Evolutionary conservation across 2,888 invertebrate species (phyloP).

Genomic region (Balanococcus diminutus): DNA sequence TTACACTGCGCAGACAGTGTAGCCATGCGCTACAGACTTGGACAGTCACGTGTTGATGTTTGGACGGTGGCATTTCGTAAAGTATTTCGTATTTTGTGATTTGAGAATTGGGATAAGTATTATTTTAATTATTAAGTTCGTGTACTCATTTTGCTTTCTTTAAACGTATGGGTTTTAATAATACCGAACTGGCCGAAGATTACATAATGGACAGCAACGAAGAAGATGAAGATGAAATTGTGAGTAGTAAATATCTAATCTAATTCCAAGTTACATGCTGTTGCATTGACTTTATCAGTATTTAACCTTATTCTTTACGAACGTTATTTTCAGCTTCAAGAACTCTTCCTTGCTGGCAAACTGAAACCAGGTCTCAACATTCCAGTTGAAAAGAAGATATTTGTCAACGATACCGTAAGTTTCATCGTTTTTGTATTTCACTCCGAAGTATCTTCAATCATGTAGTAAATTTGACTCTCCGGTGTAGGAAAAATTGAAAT

Average conservation of each 20-base stretch:
- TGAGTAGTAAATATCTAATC: neutral
- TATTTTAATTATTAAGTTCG: neutral
- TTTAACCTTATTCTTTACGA: neutral
- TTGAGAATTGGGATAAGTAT: too few species aligned
- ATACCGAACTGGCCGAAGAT: neutral
- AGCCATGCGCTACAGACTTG: neutral
- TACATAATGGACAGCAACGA: neutral
- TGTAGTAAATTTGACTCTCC: neutral
- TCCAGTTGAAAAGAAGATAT: conserved; percentile 67
- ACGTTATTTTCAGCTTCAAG: conserved; percentile 74
- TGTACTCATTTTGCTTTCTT: too few species aligned
- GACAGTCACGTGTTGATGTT: neutral
- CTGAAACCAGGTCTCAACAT: conserved; percentile 86
- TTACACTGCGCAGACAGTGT: neutral
- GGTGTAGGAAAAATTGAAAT: conserved; percentile 60
- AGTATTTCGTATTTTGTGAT: too few species aligned
- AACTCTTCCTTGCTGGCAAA: conserved; percentile 83
- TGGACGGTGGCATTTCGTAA: neutral
- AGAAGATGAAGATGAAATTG: neutral
- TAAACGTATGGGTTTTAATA: neutral
- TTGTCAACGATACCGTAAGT: conserved; percentile 78
- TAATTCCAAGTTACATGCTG: too few species aligned
- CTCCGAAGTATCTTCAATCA: too few species aligned
- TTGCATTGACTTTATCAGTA: neutral
- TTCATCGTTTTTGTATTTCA: neutral